Percentiles rank a stretch among this genome's conserved stretches.
These are phyloP conservation scores for Gonatopus flavifemur DNA, from an alignment of 1,140 invertebrate species.

Conservation along the genomic window DNA sequence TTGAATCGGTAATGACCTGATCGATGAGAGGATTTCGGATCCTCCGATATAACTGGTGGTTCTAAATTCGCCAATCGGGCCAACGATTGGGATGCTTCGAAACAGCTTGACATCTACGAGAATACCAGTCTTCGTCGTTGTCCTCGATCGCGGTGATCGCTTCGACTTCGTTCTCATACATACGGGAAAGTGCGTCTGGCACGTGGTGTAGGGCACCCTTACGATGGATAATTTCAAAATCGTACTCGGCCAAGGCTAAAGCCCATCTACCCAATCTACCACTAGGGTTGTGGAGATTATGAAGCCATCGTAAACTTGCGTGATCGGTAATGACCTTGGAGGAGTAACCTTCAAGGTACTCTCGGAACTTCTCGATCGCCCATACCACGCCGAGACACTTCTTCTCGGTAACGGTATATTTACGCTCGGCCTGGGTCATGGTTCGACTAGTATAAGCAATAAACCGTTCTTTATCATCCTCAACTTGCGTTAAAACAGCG, in stretches of 20 bases:
- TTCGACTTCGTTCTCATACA: constrained; percentile 5
- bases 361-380: constrained; percentile 42
- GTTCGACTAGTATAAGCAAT: constrained; percentile 2
- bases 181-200: constrained; percentile 15
- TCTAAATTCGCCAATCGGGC: constrained; percentile 1
- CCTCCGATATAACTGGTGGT: background rate
- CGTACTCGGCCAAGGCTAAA: constrained; percentile 4
- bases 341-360: too few relatives aligned
- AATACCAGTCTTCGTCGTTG: background rate
- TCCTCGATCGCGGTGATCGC: background rate
- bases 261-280: constrained; percentile 34
- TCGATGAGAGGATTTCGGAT: background rate
- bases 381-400: too few relatives aligned
- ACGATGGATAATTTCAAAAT: constrained; percentile 5
- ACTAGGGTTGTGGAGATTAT: too few relatives aligned
- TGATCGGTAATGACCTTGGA: too few relatives aligned
- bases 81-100: too few relatives aligned
- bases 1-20: background rate
- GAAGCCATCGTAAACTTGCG: too few relatives aligned
- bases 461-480: background rate
- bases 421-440: constrained; percentile 5
- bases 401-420: constrained; percentile 26
- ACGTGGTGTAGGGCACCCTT: too few relatives aligned
- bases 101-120: background rate
- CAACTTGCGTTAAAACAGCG: background rate